Evolutionary conservation across 2,797 vertebrate genomes (phyloP).

Genomic region (Enteromius fasciolatus): DNA sequence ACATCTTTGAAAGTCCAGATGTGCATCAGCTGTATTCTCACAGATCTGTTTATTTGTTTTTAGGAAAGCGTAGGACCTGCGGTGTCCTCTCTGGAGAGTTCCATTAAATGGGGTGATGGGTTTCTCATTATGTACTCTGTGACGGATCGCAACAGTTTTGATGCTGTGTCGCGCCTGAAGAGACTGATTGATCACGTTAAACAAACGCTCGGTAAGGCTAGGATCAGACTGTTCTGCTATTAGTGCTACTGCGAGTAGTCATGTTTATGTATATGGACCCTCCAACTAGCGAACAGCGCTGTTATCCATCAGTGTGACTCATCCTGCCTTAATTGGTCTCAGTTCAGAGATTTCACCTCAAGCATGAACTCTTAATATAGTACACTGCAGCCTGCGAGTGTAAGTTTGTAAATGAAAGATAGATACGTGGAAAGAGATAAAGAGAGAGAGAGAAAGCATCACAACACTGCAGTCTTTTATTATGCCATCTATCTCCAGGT

Average conservation of each 20-base stretch:
- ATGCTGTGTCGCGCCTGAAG: constrained; percentile 74
- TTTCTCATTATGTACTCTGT: constrained; percentile 81
- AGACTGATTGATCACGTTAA: constrained; percentile 77
- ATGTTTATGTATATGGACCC: constrained; percentile 31
- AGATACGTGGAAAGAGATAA: constrained; percentile 21
- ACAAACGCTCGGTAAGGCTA: constrained; percentile 71
- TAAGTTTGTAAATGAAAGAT: constrained; percentile 30
- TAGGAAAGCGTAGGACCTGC: constrained; percentile 65
- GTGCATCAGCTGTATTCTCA: constrained; percentile 6
- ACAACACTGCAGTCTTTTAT: constrained; percentile 37
- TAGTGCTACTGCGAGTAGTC: not conserved
- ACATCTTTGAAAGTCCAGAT: constrained; percentile 2
- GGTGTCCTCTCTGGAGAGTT: constrained; percentile 68
- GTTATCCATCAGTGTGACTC: constrained; percentile 46
- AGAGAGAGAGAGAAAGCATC: constrained; percentile 36
- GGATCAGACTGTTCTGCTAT: not conserved
- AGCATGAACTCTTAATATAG: constrained; percentile 43
- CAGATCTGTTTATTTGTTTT: constrained; percentile 15
- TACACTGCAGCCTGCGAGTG: constrained; percentile 47
- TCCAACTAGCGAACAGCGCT: not conserved
- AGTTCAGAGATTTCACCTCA: constrained; percentile 35
- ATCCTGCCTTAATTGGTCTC: constrained; percentile 42
- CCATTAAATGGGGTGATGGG: constrained; percentile 79
- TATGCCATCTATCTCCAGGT: constrained; percentile 57
- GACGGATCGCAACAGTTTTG: constrained; percentile 75